Evolutionary conservation across 1,140 invertebrate species (phyloP), one percentile per base, ranked within the genome.

Genomic region (Lanistes nyassanus): DNA sequence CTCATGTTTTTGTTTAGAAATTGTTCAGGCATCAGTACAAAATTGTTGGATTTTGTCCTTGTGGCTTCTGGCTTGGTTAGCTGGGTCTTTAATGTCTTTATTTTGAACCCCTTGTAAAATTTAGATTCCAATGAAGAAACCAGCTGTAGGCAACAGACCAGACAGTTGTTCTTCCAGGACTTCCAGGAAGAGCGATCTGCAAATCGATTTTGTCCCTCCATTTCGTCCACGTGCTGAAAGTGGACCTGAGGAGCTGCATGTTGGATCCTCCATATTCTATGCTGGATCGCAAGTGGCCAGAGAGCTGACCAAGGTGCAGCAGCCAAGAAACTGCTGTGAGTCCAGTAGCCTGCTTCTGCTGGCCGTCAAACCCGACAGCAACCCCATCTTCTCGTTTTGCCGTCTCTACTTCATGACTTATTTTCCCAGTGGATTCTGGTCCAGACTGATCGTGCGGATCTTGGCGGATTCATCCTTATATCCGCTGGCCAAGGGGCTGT

Each of bases 381-480:
- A 86, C 75, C 81, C 85, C 23, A 82, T 81, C 16, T 84, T 86
- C 60, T 86, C 88, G 5, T 78, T 88, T 68, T 83, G 87, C 47
- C 83, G 91, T 29, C 82, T 91, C 3, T 91, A 90, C 79, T 81
- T 90, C 7, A 95, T 99, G 92, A 97, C 97, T 0, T 99, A 99
- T 89, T 96, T 99, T 86, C 98, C 98, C 0, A 95, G 95, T 80
- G 98, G 98, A 0, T 99, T 99, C 89, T 99, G 98, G 98, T 95
- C 97, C 0, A 90, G 98, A 16, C 91, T 99, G 4, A 96, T 98
- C 21, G 97, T 97, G 0, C 90, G 97, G 31, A 93, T 99, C 66
- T 88, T 99, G 36, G 96, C 96, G 0, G 97, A 99, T 87, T 94
- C 74, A 21, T 73, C 80, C 11, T 60, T 87, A 19, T 82, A 51